A percentile compares a stretch with the other conserved stretches of the same genome.
Conservation (phyloP, 2,113 vertebrate genomes). For the Chauna torquata region DNA sequence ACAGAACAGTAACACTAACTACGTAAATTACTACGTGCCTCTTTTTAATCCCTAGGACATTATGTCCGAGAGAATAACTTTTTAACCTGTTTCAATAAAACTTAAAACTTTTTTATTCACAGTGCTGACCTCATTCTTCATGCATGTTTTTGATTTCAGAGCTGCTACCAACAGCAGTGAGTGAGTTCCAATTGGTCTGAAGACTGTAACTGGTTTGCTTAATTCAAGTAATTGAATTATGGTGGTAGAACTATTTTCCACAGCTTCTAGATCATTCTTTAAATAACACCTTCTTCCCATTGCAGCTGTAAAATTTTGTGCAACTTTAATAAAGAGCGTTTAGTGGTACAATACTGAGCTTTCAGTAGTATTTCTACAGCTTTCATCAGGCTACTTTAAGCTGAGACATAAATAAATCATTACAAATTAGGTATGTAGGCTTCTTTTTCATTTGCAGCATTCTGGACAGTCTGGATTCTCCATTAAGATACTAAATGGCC, state of each 20-base stretch:
- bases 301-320: background rate
- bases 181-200: background rate
- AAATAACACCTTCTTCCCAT: background rate
- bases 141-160: background rate
- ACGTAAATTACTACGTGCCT: background rate
- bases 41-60: conserved; percentile 1
- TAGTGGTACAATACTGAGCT: background rate
- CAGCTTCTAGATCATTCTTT: background rate
- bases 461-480: background rate
- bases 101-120: background rate
- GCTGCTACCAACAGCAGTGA: background rate
- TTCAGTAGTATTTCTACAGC: background rate
- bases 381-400: background rate
- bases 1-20: conserved; percentile 13
- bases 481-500: background rate
- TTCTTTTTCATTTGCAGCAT: background rate
- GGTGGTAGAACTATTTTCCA: background rate
- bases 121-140: background rate
- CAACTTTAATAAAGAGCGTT: background rate
- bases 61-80: background rate
- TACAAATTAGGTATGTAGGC: background rate
- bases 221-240: background rate
- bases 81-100: background rate
- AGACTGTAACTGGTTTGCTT: background rate
- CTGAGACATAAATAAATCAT: background rate